These are phyloP conservation scores for Hydrotaea cyrtoneurina DNA, from an alignment of 2,888 invertebrate genomes.

Conservation along the genomic window DNA sequence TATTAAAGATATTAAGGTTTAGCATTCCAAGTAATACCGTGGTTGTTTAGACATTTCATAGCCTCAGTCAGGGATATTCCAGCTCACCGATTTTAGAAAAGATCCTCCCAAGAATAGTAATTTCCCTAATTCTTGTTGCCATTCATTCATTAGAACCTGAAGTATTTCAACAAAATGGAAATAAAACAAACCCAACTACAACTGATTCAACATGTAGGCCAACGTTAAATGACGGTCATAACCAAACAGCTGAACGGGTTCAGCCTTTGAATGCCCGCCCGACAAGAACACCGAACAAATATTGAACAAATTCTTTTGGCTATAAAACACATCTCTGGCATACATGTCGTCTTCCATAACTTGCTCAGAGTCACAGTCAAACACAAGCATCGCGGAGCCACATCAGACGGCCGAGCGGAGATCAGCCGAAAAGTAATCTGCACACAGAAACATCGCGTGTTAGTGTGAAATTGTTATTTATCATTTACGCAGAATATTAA, in stretches of 20 bases:
- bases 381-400: not conserved
- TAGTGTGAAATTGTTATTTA: constrained; percentile 69
- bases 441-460: constrained; percentile 65
- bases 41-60: too few relatives aligned
- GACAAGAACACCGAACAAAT: constrained; percentile 27
- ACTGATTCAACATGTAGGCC: not conserved
- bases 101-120: too few relatives aligned
- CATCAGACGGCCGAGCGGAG: constrained; percentile 8
- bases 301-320: constrained; percentile 42
- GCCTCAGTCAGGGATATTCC: too few relatives aligned
- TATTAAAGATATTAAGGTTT: too few relatives aligned
- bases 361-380: not conserved
- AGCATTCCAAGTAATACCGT: too few relatives aligned
- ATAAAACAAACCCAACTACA: not conserved
- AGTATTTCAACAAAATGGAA: not conserved
- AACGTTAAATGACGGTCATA: not conserved
- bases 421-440: constrained; percentile 8
- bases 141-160: not conserved
- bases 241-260: not conserved
- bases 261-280: constrained; percentile 6
- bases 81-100: too few relatives aligned
- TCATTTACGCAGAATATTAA: constrained; percentile 68
- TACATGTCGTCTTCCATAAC: not conserved
- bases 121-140: not conserved
- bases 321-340: constrained; percentile 18